Evolutionary conservation across 2,797 vertebrate species (phyloP).

Genomic region (Falco cherrug): DNA sequence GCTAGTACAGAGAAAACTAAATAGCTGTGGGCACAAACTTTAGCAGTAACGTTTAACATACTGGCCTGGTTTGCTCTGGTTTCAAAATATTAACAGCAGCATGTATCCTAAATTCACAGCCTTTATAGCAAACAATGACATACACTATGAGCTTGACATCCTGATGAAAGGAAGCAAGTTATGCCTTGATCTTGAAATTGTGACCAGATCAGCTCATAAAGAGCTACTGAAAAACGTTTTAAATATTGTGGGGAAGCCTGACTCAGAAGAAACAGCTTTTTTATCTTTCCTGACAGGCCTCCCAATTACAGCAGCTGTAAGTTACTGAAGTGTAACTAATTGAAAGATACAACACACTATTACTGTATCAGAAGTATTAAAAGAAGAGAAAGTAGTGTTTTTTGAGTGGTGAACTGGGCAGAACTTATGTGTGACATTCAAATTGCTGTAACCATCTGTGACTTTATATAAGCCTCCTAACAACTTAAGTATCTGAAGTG

Average conservation of each 20-base stretch:
- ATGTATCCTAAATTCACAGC: background rate
- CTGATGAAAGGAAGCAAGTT: slow-evolving; percentile 15
- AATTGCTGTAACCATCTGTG: background rate
- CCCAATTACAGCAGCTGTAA: background rate
- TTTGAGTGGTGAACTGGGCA: background rate
- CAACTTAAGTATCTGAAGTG: background rate
- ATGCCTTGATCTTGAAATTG: slow-evolving; percentile 34
- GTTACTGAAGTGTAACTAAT: background rate
- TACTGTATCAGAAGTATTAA: background rate
- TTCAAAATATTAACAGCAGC: background rate
- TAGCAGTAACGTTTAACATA: background rate
- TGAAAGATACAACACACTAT: background rate
- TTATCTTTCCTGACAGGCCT: slow-evolving; percentile 26
- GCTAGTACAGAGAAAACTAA: background rate
- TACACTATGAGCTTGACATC: background rate
- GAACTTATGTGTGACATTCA: accelerated
- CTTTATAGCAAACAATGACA: background rate
- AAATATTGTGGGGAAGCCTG: background rate
- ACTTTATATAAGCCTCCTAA: background rate
- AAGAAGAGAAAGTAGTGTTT: background rate
- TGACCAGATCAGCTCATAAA: slow-evolving; percentile 23
- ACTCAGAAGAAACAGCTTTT: slow-evolving; percentile 18
- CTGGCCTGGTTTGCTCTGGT: background rate
- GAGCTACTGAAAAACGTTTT: slow-evolving; percentile 19
- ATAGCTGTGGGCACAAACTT: background rate